Evolutionary conservation across 2,113 vertebrate genomes (phyloP).

Genomic region (Gymnarchus niloticus): DNA sequence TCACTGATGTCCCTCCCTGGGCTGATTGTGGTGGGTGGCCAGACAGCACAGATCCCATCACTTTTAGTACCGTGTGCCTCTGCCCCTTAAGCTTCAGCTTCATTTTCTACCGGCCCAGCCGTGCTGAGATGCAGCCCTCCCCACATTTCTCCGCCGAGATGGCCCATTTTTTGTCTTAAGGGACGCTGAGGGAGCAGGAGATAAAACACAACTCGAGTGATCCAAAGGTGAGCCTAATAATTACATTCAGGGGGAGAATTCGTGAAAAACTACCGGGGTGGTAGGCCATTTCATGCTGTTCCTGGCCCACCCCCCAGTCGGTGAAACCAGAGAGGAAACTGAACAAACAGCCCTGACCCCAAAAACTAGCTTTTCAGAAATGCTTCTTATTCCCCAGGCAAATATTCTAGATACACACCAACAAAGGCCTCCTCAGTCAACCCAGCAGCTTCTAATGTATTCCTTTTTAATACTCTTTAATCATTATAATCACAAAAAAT

Average conservation of each 20-base stretch:
- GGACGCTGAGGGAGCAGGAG: background rate
- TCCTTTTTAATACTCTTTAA: conserved; percentile 8
- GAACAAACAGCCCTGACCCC: background rate
- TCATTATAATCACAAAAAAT: background rate
- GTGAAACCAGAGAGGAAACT: background rate
- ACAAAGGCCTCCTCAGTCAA: background rate
- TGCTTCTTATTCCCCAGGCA: background rate
- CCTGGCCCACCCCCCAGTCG: no score
- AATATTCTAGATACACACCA: background rate
- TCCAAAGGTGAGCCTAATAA: background rate
- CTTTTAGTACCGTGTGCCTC: no score
- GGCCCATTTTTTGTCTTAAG: background rate
- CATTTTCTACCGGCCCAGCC: background rate
- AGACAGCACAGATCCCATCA: background rate
- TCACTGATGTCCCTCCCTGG: background rate
- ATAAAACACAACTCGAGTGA: background rate
- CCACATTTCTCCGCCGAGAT: background rate
- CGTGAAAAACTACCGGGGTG: background rate
- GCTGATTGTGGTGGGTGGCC: background rate
- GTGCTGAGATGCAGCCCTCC: background rate
- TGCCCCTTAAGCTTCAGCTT: background rate
- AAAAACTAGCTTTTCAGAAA: no score
- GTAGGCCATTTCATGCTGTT: background rate
- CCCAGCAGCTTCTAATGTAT: background rate
- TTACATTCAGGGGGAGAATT: background rate